Evolutionary conservation across 2,113 vertebrate species (phyloP).

Genomic region (Lophotis ruficrista): DNA sequence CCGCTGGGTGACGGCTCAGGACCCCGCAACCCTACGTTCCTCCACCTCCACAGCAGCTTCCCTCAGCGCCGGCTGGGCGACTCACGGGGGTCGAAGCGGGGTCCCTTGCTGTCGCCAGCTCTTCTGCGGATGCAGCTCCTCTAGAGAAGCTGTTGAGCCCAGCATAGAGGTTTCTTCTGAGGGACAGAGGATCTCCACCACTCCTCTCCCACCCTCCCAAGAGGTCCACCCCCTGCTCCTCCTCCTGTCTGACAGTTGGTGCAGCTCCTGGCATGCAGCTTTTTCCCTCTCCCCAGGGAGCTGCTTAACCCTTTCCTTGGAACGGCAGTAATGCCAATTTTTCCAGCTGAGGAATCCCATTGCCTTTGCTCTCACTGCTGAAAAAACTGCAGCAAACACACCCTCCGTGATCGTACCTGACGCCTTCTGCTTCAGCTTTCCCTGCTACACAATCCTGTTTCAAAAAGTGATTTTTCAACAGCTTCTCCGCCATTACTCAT

Average conservation of each 20-base stretch:
- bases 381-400: background rate
- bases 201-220: background rate
- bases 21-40: no score
- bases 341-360: background rate
- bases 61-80: background rate
- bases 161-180: background rate
- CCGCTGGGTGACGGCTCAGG: accelerated
- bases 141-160: background rate
- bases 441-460: background rate
- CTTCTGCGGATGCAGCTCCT: background rate
- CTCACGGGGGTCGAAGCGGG: background rate
- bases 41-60: background rate
- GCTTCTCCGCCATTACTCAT: background rate
- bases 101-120: background rate
- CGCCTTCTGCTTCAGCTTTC: background rate
- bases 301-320: slow-evolving; percentile 40
- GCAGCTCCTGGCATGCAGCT: background rate
- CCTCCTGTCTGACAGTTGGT: background rate
- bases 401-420: accelerated
- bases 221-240: slow-evolving; percentile 61
- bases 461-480: background rate
- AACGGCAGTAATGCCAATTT: background rate
- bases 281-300: background rate
- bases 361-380: background rate
- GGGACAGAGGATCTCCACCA: background rate